Base-by-base conservation (phyloP, 2,888 invertebrate genomes). In the Eretmocerus hayati region DNA sequence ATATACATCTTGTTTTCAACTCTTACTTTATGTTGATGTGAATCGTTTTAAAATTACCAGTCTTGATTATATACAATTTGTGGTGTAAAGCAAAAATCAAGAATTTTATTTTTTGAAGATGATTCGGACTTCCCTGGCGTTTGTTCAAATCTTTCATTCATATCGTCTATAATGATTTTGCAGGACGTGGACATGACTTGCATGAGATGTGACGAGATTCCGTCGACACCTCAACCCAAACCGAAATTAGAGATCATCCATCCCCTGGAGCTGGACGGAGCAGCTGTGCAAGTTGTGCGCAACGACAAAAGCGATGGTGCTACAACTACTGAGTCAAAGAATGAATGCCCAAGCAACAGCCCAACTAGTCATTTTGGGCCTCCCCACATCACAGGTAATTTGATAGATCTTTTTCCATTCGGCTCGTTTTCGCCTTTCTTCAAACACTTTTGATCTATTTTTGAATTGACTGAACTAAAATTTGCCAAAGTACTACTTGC, bases 241-340 rank as follows among this genome's bases (percentile, higher is more conserved):
- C 85, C 86, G 3, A 79, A 87, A 15, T 75, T 90, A 20, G 88
- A 90, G 52, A 91, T 91, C 58, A 89, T 91, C 54, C 91, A 91
- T 76, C 91, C 91, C 13, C 75, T 88, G 59, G 90, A 91, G 63
- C 77, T 90, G 51, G 89, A 89, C 67, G 86, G 87, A 23, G 81
- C 85, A 9, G 85, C 79, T 52, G 87, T 89, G 2, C 87, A 90
- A 65, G 88, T 90, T 31, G 21, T 89, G 53, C 81, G 79, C 65
- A 72, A 60, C 41, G 69, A 69, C 67, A 72, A 19, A 32, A 68
- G 64, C 35, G 67, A 65, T 30, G 69, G 73, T 43, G 69, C 67
- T 13, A 77, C 76, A 38, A 59, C 62, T 33, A 60, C 59, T 1
- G 69, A 70, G 46, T 61, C 64, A 32, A 64, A 59, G 44, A 47